A percentile compares a stretch with the other conserved stretches of the same genome.
Conservation (phyloP, 2,797 vertebrate species). For the Poecilia gillii region DNA sequence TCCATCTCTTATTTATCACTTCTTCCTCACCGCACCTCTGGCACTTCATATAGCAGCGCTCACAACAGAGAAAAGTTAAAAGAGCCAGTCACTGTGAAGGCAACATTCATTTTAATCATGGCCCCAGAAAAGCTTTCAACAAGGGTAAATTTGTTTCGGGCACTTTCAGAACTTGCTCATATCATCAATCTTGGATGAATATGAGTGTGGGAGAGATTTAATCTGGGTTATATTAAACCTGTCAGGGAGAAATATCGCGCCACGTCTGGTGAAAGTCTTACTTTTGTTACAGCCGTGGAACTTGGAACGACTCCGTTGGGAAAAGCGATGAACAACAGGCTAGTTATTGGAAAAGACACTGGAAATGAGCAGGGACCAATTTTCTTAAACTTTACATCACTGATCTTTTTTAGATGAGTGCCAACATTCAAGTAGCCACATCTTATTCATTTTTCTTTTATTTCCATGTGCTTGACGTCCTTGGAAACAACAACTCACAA, state of each 20-base stretch:
- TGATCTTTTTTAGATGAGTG: no score
- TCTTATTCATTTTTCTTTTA: no score
- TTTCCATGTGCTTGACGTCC: no score
- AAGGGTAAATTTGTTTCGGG: constrained; percentile 29
- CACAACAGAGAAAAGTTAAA: constrained; percentile 39
- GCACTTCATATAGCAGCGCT: constrained; percentile 53
- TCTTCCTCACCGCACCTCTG: constrained; percentile 37
- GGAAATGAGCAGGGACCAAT: no score
- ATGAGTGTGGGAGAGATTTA: constrained; percentile 14
- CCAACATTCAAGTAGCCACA: no score
- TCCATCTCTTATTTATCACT: constrained; percentile 52
- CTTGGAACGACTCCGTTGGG: not conserved
- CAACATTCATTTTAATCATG: constrained; percentile 44
- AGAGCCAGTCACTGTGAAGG: constrained; percentile 23
- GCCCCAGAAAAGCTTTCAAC: constrained; percentile 40
- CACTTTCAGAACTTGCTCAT: constrained; percentile 31
- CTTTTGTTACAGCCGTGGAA: not conserved
- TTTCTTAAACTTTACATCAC: no score
- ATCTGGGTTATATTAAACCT: constrained; percentile 29
- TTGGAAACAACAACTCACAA: no score
- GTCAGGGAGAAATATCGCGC: constrained; percentile 15
- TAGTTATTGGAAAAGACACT: not conserved
- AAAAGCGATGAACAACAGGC: not conserved
- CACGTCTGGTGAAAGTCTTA: not conserved
- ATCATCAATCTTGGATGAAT: constrained; percentile 34